These are phyloP conservation scores for Euzophera pinguis DNA, from an alignment of 2,888 invertebrate genomes.

Conservation along the genomic window DNA sequence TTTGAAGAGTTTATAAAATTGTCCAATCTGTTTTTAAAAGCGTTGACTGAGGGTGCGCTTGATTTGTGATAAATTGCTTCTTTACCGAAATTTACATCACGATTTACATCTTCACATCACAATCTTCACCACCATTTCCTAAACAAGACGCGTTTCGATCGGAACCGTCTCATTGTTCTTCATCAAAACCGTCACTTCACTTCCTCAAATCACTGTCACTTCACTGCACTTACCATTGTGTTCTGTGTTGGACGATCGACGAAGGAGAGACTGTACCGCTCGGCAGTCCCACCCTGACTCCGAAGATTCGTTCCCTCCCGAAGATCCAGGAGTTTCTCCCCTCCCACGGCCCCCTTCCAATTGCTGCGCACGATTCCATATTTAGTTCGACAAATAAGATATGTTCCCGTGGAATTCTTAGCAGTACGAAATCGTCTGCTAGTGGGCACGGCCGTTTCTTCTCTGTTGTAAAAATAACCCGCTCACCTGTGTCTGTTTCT, in stretches of 20 bases:
- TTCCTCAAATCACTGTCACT: slow-evolving; percentile 36
- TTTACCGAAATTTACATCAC: background rate
- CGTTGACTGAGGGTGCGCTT: too few species aligned
- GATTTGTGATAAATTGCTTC: too few species aligned
- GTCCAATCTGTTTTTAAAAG: too few species aligned
- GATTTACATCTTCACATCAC: background rate
- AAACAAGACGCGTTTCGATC: slow-evolving; percentile 8
- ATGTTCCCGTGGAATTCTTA: slow-evolving; percentile 42
- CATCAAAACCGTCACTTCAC: slow-evolving; percentile 24
- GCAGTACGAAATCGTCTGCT: slow-evolving; percentile 54
- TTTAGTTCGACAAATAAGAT: slow-evolving; percentile 70
- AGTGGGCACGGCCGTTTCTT: slow-evolving; percentile 44
- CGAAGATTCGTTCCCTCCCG: slow-evolving; percentile 52
- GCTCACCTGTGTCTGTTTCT: slow-evolving; percentile 51
- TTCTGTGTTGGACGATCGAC: slow-evolving; percentile 68
- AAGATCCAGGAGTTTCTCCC: slow-evolving; percentile 46
- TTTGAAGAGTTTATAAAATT: too few species aligned
- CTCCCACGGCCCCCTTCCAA: slow-evolving; percentile 32
- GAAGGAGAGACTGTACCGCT: slow-evolving; percentile 74
- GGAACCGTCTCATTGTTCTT: slow-evolving; percentile 7
- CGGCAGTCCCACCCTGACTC: slow-evolving; percentile 78
- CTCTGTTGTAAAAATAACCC: slow-evolving; percentile 59
- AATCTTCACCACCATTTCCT: background rate
- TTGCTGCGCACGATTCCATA: slow-evolving; percentile 60
- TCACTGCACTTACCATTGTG: slow-evolving; percentile 71